Conservation (phyloP, 2,797 vertebrate genomes). For the Atherinosoma microstoma region DNA sequence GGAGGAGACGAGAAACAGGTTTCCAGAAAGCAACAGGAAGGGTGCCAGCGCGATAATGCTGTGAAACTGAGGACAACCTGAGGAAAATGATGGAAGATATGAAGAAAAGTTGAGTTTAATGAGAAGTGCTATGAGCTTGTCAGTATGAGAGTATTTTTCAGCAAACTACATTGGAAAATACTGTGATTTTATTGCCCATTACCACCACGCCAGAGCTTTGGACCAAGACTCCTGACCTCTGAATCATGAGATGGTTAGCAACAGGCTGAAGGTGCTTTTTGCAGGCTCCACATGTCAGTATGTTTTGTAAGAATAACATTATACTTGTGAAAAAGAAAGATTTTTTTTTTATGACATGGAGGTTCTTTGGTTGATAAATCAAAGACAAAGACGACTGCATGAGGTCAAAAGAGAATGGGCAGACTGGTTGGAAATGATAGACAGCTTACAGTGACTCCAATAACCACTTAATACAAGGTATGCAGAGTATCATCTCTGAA, state of each 20-base stretch:
- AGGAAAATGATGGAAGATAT: conserved; percentile 6
- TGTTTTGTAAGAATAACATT: not conserved
- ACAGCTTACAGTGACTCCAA: no score
- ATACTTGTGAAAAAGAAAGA: not conserved
- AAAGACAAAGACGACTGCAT: not conserved
- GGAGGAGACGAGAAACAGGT: conserved; percentile 52
- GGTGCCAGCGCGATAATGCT: conserved; percentile 10
- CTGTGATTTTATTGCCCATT: not conserved
- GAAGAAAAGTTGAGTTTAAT: conserved; percentile 16
- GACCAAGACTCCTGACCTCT: conserved; percentile 2
- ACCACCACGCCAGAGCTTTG: not conserved
- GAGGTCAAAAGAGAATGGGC: no score
- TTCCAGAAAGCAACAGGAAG: conserved; percentile 49
- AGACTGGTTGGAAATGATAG: no score
- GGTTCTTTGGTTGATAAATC: no score
- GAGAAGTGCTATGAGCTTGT: conserved; percentile 10
- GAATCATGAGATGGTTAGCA: not conserved
- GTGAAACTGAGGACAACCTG: conserved; percentile 17
- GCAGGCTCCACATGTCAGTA: conserved; percentile 1
- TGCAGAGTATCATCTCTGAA: no score
- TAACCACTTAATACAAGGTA: no score
- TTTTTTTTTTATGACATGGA: no score
- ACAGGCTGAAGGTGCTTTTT: not conserved
- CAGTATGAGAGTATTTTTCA: not conserved
- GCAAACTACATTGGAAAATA: not conserved